phyloP scores from a whole-genome alignment of 2,113 vertebrate species.

The Odobenus rosmarus region DNA sequence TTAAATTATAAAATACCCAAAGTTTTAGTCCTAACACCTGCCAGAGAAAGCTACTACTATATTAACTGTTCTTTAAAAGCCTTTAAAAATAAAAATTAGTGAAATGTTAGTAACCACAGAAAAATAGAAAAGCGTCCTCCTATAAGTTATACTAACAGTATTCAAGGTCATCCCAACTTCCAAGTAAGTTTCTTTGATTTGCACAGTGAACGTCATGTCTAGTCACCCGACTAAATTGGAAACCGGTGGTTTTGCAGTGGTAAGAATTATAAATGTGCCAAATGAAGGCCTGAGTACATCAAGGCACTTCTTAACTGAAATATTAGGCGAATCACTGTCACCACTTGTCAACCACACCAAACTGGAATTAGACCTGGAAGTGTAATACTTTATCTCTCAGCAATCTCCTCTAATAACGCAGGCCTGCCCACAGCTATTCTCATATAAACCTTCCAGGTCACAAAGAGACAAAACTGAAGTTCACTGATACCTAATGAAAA shows the following conservation, averaged over 20 bases:
- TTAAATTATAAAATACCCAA: conserved; percentile 55
- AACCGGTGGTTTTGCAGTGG: conserved; percentile 9
- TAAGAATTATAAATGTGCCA: not conserved
- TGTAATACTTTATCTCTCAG: conserved; percentile 61
- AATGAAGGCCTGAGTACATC: conserved; percentile 25
- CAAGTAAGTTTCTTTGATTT: conserved; percentile 46
- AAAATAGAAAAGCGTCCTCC: not conserved
- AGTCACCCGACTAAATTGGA: not conserved
- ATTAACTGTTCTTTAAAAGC: conserved; percentile 35
- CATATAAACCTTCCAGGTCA: conserved; percentile 31
- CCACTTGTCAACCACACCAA: conserved; percentile 61
- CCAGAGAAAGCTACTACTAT: conserved; percentile 30
- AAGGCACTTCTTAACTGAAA: conserved; percentile 53
- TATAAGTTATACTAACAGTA: conserved; percentile 48
- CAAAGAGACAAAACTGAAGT: conserved; percentile 46
- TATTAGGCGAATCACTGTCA: conserved; percentile 44
- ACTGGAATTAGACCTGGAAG: conserved; percentile 57
- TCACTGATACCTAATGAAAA: conserved; percentile 17
- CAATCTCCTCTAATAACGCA: conserved; percentile 71
- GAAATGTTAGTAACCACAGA: conserved; percentile 50
- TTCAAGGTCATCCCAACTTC: conserved; percentile 56
- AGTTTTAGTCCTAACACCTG: conserved; percentile 51
- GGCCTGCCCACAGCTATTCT: conserved; percentile 63
- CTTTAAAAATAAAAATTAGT: conserved; percentile 63
- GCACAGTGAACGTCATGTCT: not conserved